Base-by-base conservation (phyloP, 2,888 invertebrate species). In the Cephus pulcher region DNA sequence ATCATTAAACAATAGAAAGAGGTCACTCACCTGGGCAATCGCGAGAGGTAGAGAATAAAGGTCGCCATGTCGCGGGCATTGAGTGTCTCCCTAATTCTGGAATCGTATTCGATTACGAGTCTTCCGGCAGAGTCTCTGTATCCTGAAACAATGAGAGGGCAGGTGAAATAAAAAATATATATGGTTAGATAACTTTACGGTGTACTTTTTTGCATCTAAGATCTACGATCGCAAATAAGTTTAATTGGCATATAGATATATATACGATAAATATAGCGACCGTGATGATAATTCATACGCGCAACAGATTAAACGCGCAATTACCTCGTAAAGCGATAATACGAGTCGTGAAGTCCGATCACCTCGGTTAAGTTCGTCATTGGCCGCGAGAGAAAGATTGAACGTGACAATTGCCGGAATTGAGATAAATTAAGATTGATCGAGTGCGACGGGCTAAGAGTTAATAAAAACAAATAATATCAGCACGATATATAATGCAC, bases 1-100 rank as follows among this genome's bases (percentile, higher is more conserved):
- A 15, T 40, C 15, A 40, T 40, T 40, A 40, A 15, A 40, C 40
- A 40, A 40, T 15, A 40, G 40, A 15, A 40, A 40, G 6, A 15
- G 40, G 15, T 40, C 15, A 40, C 40, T 40, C 40, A 96, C 96
- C 94, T 94, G 86, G 95, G 94, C 87, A 96, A 93, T 82, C 95
- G 94, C 84, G 94, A 93, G 92, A 95, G 96, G 92, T 95, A 96
- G 89, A 95, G 93, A 82, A 96, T 92, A 83, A 95, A 93, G 84
- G 95, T 94, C 81, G 96, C 95, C 84, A 96, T 93, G 92, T 96
- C 95, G 86, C 94, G 94, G 89, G 94, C 94, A 84, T 94, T 94
- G 80, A 95, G 92, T 81, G 93, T 93, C 82, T 94, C 94, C 87
- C 93, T 91, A 79, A 92, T 92, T 85, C 94, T 93, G 88, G 93